Conservation (phyloP, 2,888 invertebrate species). For the Argyra leucocephala region DNA sequence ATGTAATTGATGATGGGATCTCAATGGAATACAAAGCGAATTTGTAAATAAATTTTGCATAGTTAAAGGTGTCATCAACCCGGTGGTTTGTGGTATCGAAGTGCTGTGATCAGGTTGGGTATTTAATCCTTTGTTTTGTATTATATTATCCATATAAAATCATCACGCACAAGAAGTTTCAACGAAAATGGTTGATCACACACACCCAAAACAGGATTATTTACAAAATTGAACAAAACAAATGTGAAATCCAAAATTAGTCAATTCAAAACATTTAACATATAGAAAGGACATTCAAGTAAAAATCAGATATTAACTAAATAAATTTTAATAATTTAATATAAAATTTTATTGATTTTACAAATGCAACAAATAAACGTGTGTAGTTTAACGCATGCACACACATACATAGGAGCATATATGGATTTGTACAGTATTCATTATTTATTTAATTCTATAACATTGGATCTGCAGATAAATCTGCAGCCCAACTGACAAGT, state of each 20-base stretch:
- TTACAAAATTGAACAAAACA: slow-evolving; percentile 39
- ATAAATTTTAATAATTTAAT: too few species aligned
- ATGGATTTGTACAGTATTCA: too few species aligned
- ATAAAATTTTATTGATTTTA: too few species aligned
- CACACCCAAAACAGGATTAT: slow-evolving; percentile 45
- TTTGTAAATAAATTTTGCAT: slow-evolving; percentile 81
- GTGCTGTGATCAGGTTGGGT: slow-evolving; percentile 45
- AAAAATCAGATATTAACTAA: too few species aligned
- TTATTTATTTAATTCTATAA: too few species aligned
- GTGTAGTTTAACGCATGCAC: too few species aligned
- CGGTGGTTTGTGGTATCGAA: slow-evolving; percentile 42
- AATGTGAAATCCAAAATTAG: slow-evolving; percentile 8
- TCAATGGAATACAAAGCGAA: slow-evolving; percentile 39
- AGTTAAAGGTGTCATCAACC: slow-evolving; percentile 63
- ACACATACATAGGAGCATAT: too few species aligned
- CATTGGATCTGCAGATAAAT: too few species aligned
- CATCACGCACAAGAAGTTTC: neutral
- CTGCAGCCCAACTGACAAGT: too few species aligned
- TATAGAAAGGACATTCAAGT: neutral
- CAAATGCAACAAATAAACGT: too few species aligned
- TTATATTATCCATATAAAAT: slow-evolving; percentile 21
- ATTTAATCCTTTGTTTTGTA: slow-evolving; percentile 43
- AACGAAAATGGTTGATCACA: slow-evolving; percentile 27
- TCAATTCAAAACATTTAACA: slow-evolving; percentile 6
- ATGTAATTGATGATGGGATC: slow-evolving; percentile 48